Evolutionary conservation across 2,113 vertebrate species (phyloP).

Genomic region (Tetraodon nigroviridis): DNA sequence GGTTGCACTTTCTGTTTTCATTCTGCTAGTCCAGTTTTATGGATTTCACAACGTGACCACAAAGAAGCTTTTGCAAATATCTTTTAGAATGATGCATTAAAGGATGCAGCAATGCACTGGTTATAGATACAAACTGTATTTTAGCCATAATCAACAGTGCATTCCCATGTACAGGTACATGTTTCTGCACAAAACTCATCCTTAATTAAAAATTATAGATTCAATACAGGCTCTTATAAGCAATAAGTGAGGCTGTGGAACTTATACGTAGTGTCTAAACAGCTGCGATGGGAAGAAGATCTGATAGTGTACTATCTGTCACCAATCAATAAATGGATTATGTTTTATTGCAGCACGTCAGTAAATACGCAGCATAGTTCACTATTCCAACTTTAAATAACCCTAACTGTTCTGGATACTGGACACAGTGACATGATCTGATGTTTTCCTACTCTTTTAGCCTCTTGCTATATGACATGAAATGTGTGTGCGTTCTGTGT

Average conservation of each 20-base stretch:
- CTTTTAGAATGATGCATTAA: no score
- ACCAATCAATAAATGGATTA: slow-evolving; percentile 41
- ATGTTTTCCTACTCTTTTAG: slow-evolving; percentile 2
- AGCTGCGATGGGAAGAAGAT: slow-evolving; percentile 30
- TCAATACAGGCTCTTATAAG: no score
- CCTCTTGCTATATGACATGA: slow-evolving; percentile 79
- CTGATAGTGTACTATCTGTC: slow-evolving; percentile 47
- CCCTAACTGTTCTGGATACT: slow-evolving; percentile 1
- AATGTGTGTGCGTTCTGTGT: slow-evolving; percentile 32
- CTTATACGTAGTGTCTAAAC: slow-evolving; percentile 21
- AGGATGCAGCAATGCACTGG: no score
- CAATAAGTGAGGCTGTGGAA: slow-evolving; percentile 5
- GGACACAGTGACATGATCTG: slow-evolving; percentile 23
- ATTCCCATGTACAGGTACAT: no score
- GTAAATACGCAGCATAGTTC: slow-evolving; percentile 42
- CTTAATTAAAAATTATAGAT: no score
- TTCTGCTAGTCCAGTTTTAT: slow-evolving; percentile 2
- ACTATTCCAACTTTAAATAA: slow-evolving; percentile 32
- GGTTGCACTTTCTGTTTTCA: slow-evolving; percentile 6
- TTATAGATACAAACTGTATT: no score
- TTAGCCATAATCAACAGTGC: no score
- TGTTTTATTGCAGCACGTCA: slow-evolving; percentile 50
- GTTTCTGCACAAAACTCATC: no score
- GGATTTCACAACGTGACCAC: not conserved
- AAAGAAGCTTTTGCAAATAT: no score